Conservation (phyloP, 2,113 vertebrate species). For the Benthochromis sp. region DNA sequence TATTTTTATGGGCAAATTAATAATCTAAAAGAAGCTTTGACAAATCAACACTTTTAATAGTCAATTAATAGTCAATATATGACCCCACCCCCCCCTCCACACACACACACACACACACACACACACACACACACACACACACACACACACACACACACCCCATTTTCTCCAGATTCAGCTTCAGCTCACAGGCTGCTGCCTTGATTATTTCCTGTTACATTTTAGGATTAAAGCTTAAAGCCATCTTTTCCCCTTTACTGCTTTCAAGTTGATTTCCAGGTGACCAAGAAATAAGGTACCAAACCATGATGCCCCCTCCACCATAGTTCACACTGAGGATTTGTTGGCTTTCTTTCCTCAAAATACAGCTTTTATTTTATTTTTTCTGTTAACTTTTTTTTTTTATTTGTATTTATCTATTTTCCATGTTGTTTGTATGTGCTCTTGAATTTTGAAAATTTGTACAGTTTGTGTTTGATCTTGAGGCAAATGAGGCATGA, state of each 20-base stretch:
- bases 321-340: neutral
- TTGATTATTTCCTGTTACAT: neutral
- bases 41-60: neutral
- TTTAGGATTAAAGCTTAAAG: neutral
- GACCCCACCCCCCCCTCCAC: neutral
- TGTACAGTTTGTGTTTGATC: neutral
- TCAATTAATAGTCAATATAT: neutral
- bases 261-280: neutral
- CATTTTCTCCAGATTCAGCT: fast-evolving
- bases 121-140: neutral
- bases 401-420: neutral
- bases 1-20: neutral
- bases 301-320: neutral
- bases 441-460: neutral
- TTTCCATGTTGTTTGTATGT: fast-evolving
- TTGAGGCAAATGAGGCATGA: neutral
- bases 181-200: neutral
- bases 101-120: too few species aligned
- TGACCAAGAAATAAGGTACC: neutral
- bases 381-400: neutral
- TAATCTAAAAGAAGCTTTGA: neutral
- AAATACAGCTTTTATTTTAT: neutral
- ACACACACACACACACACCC: too few species aligned
- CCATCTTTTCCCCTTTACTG: fast-evolving
- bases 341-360: neutral